phyloP scores from a whole-genome alignment of 2,797 vertebrate species.

The Allenopithecus nigroviridis region DNA sequence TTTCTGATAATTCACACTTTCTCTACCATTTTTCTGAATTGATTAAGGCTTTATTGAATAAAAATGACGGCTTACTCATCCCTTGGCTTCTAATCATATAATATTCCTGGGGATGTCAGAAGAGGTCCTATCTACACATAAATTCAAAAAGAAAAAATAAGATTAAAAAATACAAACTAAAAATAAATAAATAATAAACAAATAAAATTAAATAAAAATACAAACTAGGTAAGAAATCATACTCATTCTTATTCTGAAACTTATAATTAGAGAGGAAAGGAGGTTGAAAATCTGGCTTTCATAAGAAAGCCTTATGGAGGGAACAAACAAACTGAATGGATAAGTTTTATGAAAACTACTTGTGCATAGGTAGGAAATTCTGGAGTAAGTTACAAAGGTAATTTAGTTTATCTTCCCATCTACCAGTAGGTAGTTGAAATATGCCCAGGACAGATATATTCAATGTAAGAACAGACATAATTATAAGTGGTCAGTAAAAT shows the following conservation, averaged over 20 bases:
- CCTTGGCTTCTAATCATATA: neutral
- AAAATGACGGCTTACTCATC: neutral
- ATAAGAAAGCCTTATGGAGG: neutral
- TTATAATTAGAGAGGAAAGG: slow-evolving; percentile 5
- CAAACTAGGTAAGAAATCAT: neutral
- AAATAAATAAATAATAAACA: neutral
- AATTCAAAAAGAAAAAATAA: slow-evolving; percentile 23
- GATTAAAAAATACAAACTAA: neutral
- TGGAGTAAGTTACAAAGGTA: neutral
- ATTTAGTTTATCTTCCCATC: neutral
- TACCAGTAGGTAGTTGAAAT: neutral
- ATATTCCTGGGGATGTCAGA: neutral
- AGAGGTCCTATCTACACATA: neutral
- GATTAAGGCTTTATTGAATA: neutral
- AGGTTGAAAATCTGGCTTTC: slow-evolving; percentile 7
- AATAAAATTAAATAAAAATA: neutral
- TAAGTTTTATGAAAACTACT: neutral
- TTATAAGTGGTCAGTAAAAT: neutral
- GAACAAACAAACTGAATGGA: slow-evolving; percentile 7
- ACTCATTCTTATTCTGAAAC: slow-evolving; percentile 7
- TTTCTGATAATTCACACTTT: slow-evolving; percentile 20
- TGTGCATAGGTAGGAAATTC: neutral
- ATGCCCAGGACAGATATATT: neutral
- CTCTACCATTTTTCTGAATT: slow-evolving; percentile 11
- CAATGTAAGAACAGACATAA: neutral